Percentiles rank a stretch among this genome's conserved stretches.
Conservation (phyloP, 92 coral and sea anemone genomes). For the Phymanthus crucifer region DNA sequence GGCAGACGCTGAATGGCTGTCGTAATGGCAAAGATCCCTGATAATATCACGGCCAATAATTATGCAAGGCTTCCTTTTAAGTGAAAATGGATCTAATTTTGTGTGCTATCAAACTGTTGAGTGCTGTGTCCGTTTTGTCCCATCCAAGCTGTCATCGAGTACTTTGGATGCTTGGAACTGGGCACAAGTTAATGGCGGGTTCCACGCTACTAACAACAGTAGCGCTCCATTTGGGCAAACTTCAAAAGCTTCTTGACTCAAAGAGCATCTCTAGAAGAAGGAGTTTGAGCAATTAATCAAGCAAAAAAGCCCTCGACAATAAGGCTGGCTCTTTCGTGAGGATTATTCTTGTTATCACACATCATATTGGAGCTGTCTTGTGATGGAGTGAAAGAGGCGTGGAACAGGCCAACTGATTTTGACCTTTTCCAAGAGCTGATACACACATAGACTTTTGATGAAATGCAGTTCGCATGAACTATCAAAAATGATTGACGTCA, state of each 20-base stretch:
- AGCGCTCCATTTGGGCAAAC: conserved; percentile 9
- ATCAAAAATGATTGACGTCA: conserved; percentile 37
- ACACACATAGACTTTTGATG: conserved; percentile 31
- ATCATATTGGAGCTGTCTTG: conserved; percentile 36
- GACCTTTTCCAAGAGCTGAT: conserved; percentile 40
- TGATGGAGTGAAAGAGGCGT: conserved; percentile 38
- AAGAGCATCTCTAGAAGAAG: conserved; percentile 18
- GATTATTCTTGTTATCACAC: conserved; percentile 17
- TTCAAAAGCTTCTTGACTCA: conserved; percentile 38
- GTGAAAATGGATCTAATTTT: conserved; percentile 43
- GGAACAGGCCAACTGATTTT: conserved; percentile 35
- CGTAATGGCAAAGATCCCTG: neutral
- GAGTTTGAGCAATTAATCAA: conserved; percentile 18
- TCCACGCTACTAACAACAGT: neutral
- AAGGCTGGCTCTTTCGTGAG: conserved; percentile 32
- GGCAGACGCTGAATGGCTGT: conserved; percentile 15
- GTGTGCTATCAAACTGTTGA: conserved; percentile 35
- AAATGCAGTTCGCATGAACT: conserved; percentile 40
- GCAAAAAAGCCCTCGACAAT: conserved; percentile 10
- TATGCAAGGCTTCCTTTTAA: conserved; percentile 29
- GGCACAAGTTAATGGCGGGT: conserved; percentile 6
- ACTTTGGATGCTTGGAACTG: conserved; percentile 40
- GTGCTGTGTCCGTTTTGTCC: conserved; percentile 37
- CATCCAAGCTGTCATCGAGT: conserved; percentile 55
- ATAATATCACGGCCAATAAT: conserved; percentile 28